Percentiles rank a stretch among this genome's conserved stretches.
These are phyloP conservation scores for Acomys russatus DNA, from an alignment of 2,797 vertebrate genomes.

Conservation along the genomic window DNA sequence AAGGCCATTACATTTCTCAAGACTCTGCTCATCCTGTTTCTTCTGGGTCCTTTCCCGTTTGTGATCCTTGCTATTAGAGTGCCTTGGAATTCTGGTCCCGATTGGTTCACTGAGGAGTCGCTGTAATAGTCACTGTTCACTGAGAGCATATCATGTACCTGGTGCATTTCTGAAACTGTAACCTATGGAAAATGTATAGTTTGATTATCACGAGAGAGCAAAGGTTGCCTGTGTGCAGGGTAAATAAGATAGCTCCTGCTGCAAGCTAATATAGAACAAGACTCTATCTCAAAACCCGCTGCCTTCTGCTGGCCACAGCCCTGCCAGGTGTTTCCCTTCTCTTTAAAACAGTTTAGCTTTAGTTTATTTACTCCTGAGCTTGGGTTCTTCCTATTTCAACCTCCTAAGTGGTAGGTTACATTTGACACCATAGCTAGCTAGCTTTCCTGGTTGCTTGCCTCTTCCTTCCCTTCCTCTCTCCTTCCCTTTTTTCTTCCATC, in stretches of 20 bases:
- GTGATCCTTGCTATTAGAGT: neutral
- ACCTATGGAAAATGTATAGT: neutral
- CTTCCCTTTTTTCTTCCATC: neutral
- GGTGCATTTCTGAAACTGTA: neutral
- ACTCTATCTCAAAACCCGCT: neutral
- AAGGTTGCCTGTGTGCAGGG: neutral
- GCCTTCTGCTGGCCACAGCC: neutral
- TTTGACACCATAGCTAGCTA: neutral
- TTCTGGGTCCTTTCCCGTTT: neutral
- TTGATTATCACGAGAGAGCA: neutral
- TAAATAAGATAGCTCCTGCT: neutral
- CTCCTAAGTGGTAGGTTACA: neutral
- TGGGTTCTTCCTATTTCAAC: neutral
- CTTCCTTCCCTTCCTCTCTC: fast-evolving
- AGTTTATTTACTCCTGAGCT: neutral
- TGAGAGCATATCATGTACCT: neutral
- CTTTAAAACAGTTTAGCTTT: neutral
- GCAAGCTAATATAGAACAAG: neutral
- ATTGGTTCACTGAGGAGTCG: neutral
- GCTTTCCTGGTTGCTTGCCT: neutral
- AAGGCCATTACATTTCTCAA: neutral
- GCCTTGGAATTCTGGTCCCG: neutral
- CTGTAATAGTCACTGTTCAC: neutral
- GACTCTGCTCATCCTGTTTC: neutral
- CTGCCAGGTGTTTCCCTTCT: neutral